Conservation (phyloP, 2,888 invertebrate species). For the Drosophila lacicola region DNA sequence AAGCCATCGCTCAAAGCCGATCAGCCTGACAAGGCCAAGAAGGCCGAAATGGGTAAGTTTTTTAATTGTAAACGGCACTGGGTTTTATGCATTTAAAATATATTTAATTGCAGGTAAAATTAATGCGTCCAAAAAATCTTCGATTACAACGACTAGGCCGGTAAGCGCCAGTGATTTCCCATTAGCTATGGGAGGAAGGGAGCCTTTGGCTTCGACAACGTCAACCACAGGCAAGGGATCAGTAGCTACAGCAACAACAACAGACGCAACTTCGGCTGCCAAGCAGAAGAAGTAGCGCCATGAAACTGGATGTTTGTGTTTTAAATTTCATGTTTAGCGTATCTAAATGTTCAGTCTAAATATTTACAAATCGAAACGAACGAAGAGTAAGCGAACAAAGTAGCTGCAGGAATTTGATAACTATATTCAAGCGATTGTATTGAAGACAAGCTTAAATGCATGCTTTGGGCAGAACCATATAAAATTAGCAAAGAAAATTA, state of each 20-base stretch:
- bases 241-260: slow-evolving; percentile 20
- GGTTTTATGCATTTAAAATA: not conserved
- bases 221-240: slow-evolving; percentile 9
- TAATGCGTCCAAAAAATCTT: slow-evolving; percentile 42
- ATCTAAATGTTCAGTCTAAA: slow-evolving; percentile 45
- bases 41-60: slow-evolving; percentile 46
- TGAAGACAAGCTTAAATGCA: slow-evolving; percentile 42
- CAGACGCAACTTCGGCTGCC: slow-evolving; percentile 45
- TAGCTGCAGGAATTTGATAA: slow-evolving; percentile 51
- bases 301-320: slow-evolving; percentile 64
- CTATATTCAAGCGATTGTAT: slow-evolving; percentile 45
- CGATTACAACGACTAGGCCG: slow-evolving; percentile 64
- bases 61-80: not conserved
- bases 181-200: slow-evolving; percentile 45
- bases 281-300: slow-evolving; percentile 72
- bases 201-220: slow-evolving; percentile 27
- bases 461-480: slow-evolving; percentile 42
- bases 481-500: slow-evolving; percentile 57
- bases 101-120: slow-evolving; percentile 21
- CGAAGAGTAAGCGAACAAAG: slow-evolving; percentile 3
- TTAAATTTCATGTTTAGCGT: slow-evolving; percentile 65
- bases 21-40: slow-evolving; percentile 42
- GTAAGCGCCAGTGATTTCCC: slow-evolving; percentile 42
- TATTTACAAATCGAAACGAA: slow-evolving; percentile 25
- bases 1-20: slow-evolving; percentile 44